Base-by-base conservation (phyloP, 1,140 invertebrate species). In the Marisa cornuarietis region DNA sequence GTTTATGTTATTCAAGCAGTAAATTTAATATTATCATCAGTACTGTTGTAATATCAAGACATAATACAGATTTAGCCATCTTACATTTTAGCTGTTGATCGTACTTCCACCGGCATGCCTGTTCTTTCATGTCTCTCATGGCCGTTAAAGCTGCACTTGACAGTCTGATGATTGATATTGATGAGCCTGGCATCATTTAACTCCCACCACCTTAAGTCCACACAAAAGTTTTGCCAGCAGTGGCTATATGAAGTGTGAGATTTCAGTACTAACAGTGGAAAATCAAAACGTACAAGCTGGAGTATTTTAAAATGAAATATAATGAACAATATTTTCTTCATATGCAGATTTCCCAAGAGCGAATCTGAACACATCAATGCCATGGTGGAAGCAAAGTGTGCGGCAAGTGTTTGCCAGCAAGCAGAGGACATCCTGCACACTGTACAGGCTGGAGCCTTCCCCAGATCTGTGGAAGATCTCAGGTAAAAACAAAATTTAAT, bases 271-370 rank as follows among this genome's bases (percentile, higher is more conserved):
- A 18, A 18, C 3, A 3, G 18, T 63, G 18, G 62, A 42, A 42
- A 42, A 42, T 42, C 31, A 42, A 42, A 42, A 42, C 31, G 31
- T 42, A 4, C 31, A 42, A 42, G 31, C 31, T 42, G 31, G 31
- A 42, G 31, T 6, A 42, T 42, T 63, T 7, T 4, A 20, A 63
- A 63, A 7, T n/a, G n/a, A 63, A 18, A 63, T 63, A n/a, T n/a
- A 20, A n/a, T 2, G 18, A 63, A 7, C 13, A 14, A 51, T 65
- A 74, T 78, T n/a, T 24, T 79, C 72, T 75, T 72, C 74, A 51
- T 31, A 65, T 79, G n/a, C 72, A 89, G 88, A 61, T 89, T 85
- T 84, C 83, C 85, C 16, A 86, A 85, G 69, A 87, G 83, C 82
- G 87, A 89, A 66, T 78, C 83, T 65, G 82, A 87, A 42, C 73